These are phyloP conservation scores for Phaethon lepturus DNA, from an alignment of 2,113 vertebrate species.

Conservation along the genomic window DNA sequence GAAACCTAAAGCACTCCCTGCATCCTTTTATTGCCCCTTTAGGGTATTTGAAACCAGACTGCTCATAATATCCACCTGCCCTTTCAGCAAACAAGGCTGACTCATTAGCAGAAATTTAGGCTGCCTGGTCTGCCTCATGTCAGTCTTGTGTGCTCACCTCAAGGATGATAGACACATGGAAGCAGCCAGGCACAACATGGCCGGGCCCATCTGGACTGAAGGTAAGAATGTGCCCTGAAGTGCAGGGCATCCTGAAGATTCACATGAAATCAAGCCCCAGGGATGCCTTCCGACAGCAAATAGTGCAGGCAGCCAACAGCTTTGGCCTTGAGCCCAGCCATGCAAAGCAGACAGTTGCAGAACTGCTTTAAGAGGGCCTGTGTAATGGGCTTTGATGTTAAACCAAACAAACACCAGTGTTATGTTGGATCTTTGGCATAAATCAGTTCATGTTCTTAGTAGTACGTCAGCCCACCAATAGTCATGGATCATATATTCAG, in stretches of 20 bases:
- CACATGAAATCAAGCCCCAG: not conserved
- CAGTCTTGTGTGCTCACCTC: not conserved
- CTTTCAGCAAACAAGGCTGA: not conserved
- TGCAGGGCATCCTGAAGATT: not conserved
- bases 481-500: not conserved
- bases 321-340: conserved; percentile 6
- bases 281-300: not conserved
- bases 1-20: not conserved
- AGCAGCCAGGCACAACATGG: not conserved
- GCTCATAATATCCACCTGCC: not conserved
- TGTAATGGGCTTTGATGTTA: conserved; percentile 3
- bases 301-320: not conserved
- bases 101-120: not conserved
- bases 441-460: not conserved
- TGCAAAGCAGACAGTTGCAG: not conserved
- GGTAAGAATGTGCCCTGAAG: not conserved
- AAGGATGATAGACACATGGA: not conserved
- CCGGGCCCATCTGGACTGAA: not conserved
- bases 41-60: not conserved
- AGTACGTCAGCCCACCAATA: not conserved
- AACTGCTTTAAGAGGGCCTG: not conserved
- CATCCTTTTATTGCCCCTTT: not conserved
- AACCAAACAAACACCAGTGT: not conserved
- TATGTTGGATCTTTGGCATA: not conserved
- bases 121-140: not conserved